Conservation (phyloP, 2,797 vertebrate genomes). For the Poecile montanus region DNA sequence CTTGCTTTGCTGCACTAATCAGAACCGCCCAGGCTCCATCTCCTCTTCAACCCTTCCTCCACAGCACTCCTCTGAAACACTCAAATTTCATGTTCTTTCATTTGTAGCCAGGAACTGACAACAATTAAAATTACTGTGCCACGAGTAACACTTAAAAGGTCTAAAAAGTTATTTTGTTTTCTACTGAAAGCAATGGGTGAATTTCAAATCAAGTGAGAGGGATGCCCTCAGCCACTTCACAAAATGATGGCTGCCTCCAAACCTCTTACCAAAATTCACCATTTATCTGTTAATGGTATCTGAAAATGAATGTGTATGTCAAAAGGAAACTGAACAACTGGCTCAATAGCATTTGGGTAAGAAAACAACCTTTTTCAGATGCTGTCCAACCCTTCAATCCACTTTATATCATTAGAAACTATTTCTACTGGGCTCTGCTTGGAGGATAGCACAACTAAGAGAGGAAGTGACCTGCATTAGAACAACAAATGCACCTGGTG, state of each 20-base stretch:
- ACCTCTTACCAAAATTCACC: neutral
- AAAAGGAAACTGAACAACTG: conserved; percentile 14
- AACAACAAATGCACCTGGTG: conserved; percentile 52
- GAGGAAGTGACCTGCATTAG: conserved; percentile 48
- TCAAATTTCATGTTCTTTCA: neutral
- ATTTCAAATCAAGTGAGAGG: neutral
- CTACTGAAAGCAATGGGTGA: neutral
- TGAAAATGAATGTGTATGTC: neutral
- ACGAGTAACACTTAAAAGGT: neutral
- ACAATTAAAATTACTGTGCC: neutral
- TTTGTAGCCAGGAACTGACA: neutral
- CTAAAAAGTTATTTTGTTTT: neutral
- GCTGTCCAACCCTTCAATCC: neutral
- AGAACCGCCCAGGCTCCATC: neutral
- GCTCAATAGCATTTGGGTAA: neutral
- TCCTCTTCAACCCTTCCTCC: neutral
- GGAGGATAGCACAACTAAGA: neutral
- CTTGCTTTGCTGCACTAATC: neutral
- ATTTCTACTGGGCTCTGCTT: neutral
- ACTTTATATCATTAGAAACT: conserved; percentile 20
- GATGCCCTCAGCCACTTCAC: neutral
- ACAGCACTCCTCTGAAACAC: neutral
- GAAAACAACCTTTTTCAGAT: neutral
- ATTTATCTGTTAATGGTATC: neutral
- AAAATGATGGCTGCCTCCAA: neutral